Evolutionary conservation across 2,888 invertebrate species (phyloP), one percentile per base, ranked within the genome.

Genomic region (Lithosia quadra): DNA sequence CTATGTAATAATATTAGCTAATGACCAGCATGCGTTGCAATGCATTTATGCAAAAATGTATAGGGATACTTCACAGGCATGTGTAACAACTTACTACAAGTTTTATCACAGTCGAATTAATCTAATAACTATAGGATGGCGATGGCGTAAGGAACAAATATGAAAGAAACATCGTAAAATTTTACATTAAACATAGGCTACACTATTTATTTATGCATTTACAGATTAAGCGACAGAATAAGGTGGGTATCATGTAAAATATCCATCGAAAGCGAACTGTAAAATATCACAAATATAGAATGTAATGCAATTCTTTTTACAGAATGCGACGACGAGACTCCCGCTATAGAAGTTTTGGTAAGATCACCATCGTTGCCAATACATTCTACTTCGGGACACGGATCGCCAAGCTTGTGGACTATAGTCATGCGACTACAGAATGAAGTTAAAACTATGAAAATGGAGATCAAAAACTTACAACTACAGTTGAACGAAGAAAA

Each of bases 341-440:
- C 89, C 49, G 86, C 91, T 68, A 86, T 94, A 76, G 95, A 95
- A 72, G 90, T 91, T 69, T 85, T 95, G 79, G 95, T 94, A 75
- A 85, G 95, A 74, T 95, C 95, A 39, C 93, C 95, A 34, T 93
- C 93, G 57, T 87, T 95, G 83, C 95, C 95, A 66, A 91, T 93
- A 78, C 93, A 93, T 83, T 88, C 89, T 68, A 86, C 87, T 18
- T 84, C 89, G 64, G 84, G 82, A 77, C 90, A 91, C 82, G 89
- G 87, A 63, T 88, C 88, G 86, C 97, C 97, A 88, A 96, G 96
- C 83, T 92, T 98, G 81, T 97, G 97, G 90, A 96, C 97, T 80
- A 96, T 97, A 69, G 97, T 98, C 76, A 97, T 97, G 94, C 96
- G 97, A 73, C 90, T 98, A 82, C 97, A 97, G 87, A 97, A 96